phyloP scores from a whole-genome alignment of 2,888 invertebrate species.

The Scrobipalpa atriplicella region DNA sequence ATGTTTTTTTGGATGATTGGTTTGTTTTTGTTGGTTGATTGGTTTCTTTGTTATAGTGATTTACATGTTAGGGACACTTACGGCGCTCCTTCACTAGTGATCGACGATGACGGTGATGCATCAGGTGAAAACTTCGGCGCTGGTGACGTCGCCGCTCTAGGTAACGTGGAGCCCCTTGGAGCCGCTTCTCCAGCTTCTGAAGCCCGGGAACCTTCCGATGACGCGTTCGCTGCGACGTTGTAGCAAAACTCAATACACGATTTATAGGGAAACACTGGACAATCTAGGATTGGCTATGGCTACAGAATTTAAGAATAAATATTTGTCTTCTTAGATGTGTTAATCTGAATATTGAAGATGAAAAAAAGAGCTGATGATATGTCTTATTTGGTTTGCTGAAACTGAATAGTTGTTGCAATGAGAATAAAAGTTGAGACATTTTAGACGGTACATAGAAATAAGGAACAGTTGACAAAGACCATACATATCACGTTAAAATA shows the following conservation, averaged over 20 bases:
- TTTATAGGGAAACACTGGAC: not conserved
- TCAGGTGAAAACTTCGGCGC: slow-evolving; percentile 89
- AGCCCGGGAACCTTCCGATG: slow-evolving; percentile 77
- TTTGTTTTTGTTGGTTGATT: not conserved
- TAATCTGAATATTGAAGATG: too few relatives aligned
- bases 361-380: too few relatives aligned
- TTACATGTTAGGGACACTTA: slow-evolving; percentile 45
- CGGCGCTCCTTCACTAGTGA: slow-evolving; percentile 92
- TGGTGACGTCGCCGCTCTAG: slow-evolving; percentile 70
- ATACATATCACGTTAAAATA: too few relatives aligned
- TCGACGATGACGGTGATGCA: slow-evolving; percentile 93
- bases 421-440: too few relatives aligned
- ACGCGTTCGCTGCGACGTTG: slow-evolving; percentile 80
- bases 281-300: too few relatives aligned
- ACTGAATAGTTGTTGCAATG: too few relatives aligned
- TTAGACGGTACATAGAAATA: too few relatives aligned
- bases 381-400: too few relatives aligned
- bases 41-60: not conserved
- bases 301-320: too few relatives aligned
- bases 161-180: slow-evolving; percentile 69
- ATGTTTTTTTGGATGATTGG: not conserved
- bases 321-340: too few relatives aligned
- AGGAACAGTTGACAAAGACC: too few relatives aligned
- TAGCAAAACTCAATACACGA: slow-evolving; percentile 73
- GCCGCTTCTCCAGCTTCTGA: slow-evolving; percentile 79